A percentile compares a stretch with the other conserved stretches of the same genome.
These are phyloP conservation scores for Grallaria varia DNA, from an alignment of 2,113 vertebrate genomes.

Conservation along the genomic window DNA sequence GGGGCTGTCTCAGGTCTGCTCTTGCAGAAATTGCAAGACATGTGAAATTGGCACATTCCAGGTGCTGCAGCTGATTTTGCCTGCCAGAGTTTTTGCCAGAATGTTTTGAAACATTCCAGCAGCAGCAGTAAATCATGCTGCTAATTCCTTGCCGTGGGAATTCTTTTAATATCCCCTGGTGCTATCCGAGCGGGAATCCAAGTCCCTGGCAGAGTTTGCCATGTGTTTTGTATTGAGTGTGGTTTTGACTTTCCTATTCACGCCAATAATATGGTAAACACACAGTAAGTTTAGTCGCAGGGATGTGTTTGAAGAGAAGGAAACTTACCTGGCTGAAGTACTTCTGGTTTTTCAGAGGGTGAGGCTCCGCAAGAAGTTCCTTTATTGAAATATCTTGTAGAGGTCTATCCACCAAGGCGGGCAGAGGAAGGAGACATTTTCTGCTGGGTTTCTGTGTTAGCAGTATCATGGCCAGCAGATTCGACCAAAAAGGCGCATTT, in stretches of 20 bases:
- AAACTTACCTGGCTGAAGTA: neutral
- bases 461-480: neutral
- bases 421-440: neutral
- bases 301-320: neutral
- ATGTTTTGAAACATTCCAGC: neutral
- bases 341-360: neutral
- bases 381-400: neutral
- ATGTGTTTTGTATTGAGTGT: neutral
- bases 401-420: neutral
- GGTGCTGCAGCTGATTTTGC: neutral
- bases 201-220: neutral
- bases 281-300: neutral
- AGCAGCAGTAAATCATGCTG: neutral
- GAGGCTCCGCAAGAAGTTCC: neutral
- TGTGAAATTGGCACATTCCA: neutral
- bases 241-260: neutral
- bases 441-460: neutral
- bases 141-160: neutral
- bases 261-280: neutral
- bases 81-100: neutral
- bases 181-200: neutral
- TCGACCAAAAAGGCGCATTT: neutral
- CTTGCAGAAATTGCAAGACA: neutral
- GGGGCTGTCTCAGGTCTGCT: neutral
- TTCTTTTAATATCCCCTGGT: neutral